These are phyloP conservation scores for Cephus spinipes DNA, from an alignment of 2,888 invertebrate genomes.

Conservation along the genomic window DNA sequence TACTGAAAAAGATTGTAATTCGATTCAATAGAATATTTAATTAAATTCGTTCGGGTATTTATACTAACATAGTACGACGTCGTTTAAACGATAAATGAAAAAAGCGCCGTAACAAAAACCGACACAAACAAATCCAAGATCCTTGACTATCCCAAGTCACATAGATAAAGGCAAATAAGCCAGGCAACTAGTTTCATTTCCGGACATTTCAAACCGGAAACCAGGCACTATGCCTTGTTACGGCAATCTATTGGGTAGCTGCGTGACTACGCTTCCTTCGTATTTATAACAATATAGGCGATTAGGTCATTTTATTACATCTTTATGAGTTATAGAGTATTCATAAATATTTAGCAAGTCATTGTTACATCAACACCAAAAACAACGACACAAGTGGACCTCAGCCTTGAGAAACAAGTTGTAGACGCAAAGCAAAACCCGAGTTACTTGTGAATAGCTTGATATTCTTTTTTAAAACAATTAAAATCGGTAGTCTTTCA, in stretches of 20 bases:
- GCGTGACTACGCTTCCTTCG: background rate
- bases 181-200: background rate
- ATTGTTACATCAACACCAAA: background rate
- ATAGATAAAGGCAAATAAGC: background rate
- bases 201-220: background rate
- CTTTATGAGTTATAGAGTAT: background rate
- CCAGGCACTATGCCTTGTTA: background rate
- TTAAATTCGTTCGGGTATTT: background rate
- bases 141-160: conserved; percentile 3
- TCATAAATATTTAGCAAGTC: background rate
- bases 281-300: background rate
- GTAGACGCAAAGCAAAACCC: background rate
- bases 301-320: background rate
- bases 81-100: background rate
- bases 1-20: background rate
- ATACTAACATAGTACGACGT: background rate
- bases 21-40: background rate
- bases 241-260: background rate
- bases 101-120: background rate
- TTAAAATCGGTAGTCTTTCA: background rate
- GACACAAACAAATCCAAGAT: background rate
- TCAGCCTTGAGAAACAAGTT: background rate
- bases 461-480: background rate
- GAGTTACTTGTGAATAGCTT: background rate
- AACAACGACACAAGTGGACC: background rate